Percentiles rank a stretch among this genome's conserved stretches.
Conservation (phyloP, 2,888 invertebrate species). For the Subacronicta megacephala region DNA sequence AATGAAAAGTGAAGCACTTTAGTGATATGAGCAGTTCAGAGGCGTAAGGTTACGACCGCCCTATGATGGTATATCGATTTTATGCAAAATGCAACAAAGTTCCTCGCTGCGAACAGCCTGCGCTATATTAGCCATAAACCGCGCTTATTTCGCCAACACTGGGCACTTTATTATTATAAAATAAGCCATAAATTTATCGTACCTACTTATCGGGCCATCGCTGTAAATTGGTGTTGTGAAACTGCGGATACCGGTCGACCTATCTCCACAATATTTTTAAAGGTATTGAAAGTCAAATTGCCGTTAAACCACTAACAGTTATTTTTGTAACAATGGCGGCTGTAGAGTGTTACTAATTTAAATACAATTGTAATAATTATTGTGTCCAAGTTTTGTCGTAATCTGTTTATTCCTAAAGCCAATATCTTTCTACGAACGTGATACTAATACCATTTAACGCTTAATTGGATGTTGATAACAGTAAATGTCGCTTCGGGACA, state of each 20-base stretch:
- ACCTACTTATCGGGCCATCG: constrained; percentile 66
- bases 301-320: neutral
- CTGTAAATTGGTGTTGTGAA: constrained; percentile 60
- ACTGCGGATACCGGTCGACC: constrained; percentile 40
- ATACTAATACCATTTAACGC: constrained; percentile 18
- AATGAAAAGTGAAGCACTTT: constrained; percentile 19
- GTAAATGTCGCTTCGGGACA: constrained; percentile 32
- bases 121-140: constrained; percentile 76
- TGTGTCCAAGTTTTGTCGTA: too few relatives aligned
- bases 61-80: constrained; percentile 79
- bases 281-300: constrained; percentile 7
- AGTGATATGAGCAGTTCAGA: constrained; percentile 47
- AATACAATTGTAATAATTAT: neutral
- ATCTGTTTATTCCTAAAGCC: too few relatives aligned
- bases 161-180: constrained; percentile 70
- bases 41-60: constrained; percentile 58
- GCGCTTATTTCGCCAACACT: constrained; percentile 71
- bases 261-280: constrained; percentile 21
- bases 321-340: neutral
- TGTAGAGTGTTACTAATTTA: too few relatives aligned
- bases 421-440: neutral
- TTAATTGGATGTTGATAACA: constrained; percentile 42
- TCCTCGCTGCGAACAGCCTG: constrained; percentile 68
- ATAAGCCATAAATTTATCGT: constrained; percentile 74
- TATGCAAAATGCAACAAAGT: constrained; percentile 85